Conservation (phyloP, 2,797 vertebrate species). For the Neopelma chrysocephalum region DNA sequence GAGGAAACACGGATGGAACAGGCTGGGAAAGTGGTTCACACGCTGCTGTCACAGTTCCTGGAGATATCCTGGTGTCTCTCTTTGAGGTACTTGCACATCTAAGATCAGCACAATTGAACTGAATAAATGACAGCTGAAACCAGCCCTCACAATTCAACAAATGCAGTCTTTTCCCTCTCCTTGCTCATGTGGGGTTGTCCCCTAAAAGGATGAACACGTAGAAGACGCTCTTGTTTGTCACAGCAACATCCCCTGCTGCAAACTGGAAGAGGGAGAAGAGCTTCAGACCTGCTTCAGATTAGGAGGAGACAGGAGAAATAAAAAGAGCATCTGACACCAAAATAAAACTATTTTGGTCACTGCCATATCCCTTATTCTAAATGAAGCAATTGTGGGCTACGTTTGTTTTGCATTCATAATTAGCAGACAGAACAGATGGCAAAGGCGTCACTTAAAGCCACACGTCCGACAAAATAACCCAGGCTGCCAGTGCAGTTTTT, state of each 20-base stretch:
- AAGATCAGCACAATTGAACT: neutral
- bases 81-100: neutral
- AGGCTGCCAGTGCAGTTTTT: slow-evolving; percentile 50
- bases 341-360: slow-evolving; percentile 69
- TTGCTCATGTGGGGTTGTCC: neutral
- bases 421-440: slow-evolving; percentile 72
- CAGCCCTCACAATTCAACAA: neutral
- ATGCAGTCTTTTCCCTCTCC: neutral
- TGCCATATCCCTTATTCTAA: slow-evolving; percentile 65
- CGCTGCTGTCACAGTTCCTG: neutral
- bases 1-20: neutral
- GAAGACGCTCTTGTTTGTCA: neutral
- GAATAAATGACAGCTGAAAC: neutral
- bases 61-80: neutral
- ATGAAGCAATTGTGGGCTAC: slow-evolving; percentile 69
- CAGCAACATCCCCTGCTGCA: neutral
- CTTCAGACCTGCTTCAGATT: slow-evolving; percentile 46
- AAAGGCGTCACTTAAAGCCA: slow-evolving; percentile 69
- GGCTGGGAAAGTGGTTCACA: neutral
- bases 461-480: slow-evolving; percentile 62
- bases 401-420: slow-evolving; percentile 72
- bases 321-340: slow-evolving; percentile 69
- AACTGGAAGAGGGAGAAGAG: neutral
- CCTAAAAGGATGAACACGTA: neutral
- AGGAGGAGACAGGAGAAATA: slow-evolving; percentile 51